Base-by-base conservation (phyloP, 2,113 vertebrate species). In the Xenopus borealis region DNA sequence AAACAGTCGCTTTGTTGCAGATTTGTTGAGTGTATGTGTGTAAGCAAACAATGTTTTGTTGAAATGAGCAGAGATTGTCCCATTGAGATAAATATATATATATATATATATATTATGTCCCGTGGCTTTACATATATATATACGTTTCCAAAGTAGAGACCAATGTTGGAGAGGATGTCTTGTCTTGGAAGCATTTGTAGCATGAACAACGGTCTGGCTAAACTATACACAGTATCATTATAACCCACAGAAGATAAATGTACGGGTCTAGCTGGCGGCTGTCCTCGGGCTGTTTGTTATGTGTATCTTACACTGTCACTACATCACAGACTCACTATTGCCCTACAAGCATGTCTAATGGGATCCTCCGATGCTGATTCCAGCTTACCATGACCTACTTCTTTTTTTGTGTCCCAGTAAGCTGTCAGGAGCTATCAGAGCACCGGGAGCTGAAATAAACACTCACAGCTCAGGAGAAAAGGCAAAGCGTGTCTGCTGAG, bases 301-400 rank as follows among this genome's bases (percentile, higher is more conserved):
- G 83, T 80, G 75, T 86, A 84, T 83, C 78, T 78, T 77, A 80
- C 80, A 71, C 81, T 85, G 83, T 86, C 82, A 71, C 82, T 82
- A 81, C 78, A 79, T 79, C 78, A 79, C 79, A 83, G 84, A 72
- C 82, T 85, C 82, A 27, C 71, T 78, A 86, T 84, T 81, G 77
- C 83, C 83, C 86, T 81, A 84, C 81, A 83, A 85, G 83, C 83
- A 81, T 86, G 80, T 81, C 85, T 87, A 84, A 83, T 81, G 85
- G 85, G 86, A 86, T 87, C 85, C 85, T 91, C 85, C 82, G 78
- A 80, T 86, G 84, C 85, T 81, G 83, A 89, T 85, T 85, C 79
- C 69, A n/a, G 85, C 79, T 88, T 87, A 84, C 82, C 82, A 82
- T 90, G 89, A 86, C 86, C 85, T 83, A 85, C 80, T 89, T 87